Base-by-base conservation (phyloP, 2,888 invertebrate genomes). In the Phengaris arion region DNA sequence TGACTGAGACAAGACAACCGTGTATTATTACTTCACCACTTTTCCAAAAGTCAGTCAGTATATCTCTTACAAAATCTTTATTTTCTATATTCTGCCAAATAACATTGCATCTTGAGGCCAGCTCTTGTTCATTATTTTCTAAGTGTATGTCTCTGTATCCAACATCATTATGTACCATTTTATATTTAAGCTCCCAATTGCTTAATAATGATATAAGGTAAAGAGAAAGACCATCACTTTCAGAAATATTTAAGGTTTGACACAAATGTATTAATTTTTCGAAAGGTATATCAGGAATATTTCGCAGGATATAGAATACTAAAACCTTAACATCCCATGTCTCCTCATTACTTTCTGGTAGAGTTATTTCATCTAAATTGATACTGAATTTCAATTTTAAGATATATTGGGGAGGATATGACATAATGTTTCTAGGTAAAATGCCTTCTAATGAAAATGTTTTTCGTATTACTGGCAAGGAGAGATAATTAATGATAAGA, bases 261-360 rank as follows among this genome's bases (percentile, higher is more conserved):
- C 93, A 92, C 75, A 92, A 79, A 77, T 92, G 90, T 4, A 83
- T 78, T 46, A 93, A 82, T 76, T 89, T 82, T 64, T 89, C 87
- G 76, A 89, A 86, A 69, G 82, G 78, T 6, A 85, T 91, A 73
- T 87, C 80, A 35, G 92, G 91, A 77, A 86, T 83, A 80, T 90
- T 89, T 80, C 85, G 87, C 78, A 93, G 83, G 77, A 92, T 87
- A 79, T 89, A 89, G 83, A 92, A 92, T n/a, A 93, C 81, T 76
- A 93, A 84, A 52, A 92, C 87, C 85, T 93, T 92, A 0, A 87
- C 89, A 84, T 93, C 92, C 92, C 91, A 92, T 35, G 93, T 93
- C 84, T 92, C 91, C 84, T 93, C 93, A 57, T 86, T 88, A 78
- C 85, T 87, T 81, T 92, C 92, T n/a, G 91, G 88, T 72, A 92